Percentiles rank a stretch among this genome's conserved stretches.
phyloP scores from a whole-genome alignment of 2,888 invertebrate genomes.

The Coelinius sp. region DNA sequence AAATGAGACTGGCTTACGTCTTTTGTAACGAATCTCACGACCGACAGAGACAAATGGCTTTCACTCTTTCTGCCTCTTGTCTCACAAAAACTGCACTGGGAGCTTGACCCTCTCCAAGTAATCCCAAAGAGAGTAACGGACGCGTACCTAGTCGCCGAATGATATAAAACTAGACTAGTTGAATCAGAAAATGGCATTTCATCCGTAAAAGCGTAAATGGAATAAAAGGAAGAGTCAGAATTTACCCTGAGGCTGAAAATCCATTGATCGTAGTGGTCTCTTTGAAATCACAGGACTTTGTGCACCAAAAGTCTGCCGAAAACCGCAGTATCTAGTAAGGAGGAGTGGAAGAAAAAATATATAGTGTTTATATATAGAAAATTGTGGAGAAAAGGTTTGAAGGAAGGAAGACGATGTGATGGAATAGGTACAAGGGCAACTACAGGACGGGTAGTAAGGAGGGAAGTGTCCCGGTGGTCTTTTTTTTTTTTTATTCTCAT shows the following conservation, averaged over 20 bases:
- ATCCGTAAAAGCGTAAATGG: constrained; percentile 37
- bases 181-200: constrained; percentile 29
- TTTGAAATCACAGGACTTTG: constrained; percentile 44
- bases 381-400: constrained; percentile 41
- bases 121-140: constrained; percentile 30
- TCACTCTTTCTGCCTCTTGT: no score
- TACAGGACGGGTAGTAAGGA: background rate
- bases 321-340: constrained; percentile 40
- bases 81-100: no score
- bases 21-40: background rate
- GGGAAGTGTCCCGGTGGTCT: constrained; percentile 21
- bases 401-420: constrained; percentile 13
- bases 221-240: constrained; percentile 42
- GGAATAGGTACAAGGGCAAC: background rate
- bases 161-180: background rate
- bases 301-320: constrained; percentile 30
- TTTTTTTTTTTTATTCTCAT: constrained; percentile 15
- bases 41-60: background rate
- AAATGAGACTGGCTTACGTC: background rate
- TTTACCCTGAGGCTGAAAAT: constrained; percentile 42
- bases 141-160: constrained; percentile 25
- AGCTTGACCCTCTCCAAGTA: constrained; percentile 29
- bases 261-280: constrained; percentile 46
- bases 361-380: constrained; percentile 33
- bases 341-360: constrained; percentile 20